Evolutionary conservation across 2,888 invertebrate genomes (phyloP), one percentile per base, ranked within the genome.

Genomic region (Yponomeuta sedellus): DNA sequence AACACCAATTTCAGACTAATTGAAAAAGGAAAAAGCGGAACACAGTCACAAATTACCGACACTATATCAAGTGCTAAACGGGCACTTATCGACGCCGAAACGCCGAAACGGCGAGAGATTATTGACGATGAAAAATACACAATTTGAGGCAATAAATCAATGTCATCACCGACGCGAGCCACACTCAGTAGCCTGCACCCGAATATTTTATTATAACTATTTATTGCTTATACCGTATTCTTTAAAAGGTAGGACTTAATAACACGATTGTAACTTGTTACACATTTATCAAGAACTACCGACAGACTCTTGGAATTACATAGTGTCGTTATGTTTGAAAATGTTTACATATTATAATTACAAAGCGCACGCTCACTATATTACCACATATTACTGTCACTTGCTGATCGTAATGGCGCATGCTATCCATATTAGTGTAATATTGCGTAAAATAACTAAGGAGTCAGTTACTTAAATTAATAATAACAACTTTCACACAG

Each of bases 11-110:
- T 86, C 68, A 72, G 72, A 74, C 80, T 90, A 89, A 91, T 91
- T 90, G 91, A 91, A 89, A 90, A 88, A 81, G 77, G 82, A 85
- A 87, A 86, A 67, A 87, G 79, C 77, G 81, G 79, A 80, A 80
- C 80, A 77, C 78, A 79, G 76, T 77, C 85, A 83, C 87, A 88
- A 88, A 91, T 91, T 91, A 91, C 84, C 75, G 86, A 87, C 90
- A 91, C 90, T 91, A 89, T 76, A 91, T 91, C 91, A 91, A 86
- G 90, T 89, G 91, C 86, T 90, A 90, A 90, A 86, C 85, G 88
- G 88, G 83, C 85, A 88, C 82, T 89, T 90, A 90, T 85, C 83
- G 85, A 82, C 84, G 81, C 86, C 85, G 86, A 85, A 85, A 82
- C 84, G 81, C 86, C 85, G 86, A 85, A 85, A 85, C 83, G 81